phyloP scores from a whole-genome alignment of 2,797 vertebrate species.

The Ctenopoma multispine region DNA sequence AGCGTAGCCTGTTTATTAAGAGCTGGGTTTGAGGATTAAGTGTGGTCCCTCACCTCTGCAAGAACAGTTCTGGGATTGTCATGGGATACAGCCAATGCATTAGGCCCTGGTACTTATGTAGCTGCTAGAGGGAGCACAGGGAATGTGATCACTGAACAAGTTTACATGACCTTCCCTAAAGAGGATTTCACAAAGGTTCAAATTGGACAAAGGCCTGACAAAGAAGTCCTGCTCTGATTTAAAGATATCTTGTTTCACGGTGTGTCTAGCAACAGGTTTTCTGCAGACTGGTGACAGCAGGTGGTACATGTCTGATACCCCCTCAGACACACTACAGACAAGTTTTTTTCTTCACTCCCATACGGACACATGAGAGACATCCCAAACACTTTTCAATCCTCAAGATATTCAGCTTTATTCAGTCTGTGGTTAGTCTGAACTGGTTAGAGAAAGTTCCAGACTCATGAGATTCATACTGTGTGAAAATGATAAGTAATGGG shows the following conservation, averaged over 20 bases:
- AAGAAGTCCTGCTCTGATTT: slow-evolving; percentile 26
- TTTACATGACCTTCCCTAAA: slow-evolving; percentile 42
- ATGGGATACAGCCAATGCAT: slow-evolving; percentile 42
- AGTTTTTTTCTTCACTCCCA: background rate
- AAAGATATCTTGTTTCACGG: slow-evolving; percentile 44
- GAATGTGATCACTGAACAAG: slow-evolving; percentile 34
- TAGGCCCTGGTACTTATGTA: slow-evolving; percentile 43
- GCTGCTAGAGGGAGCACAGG: slow-evolving; percentile 33
- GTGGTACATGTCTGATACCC: slow-evolving; percentile 23
- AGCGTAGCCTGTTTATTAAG: slow-evolving; percentile 64
- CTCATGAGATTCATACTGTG: no score
- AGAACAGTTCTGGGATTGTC: slow-evolving; percentile 58
- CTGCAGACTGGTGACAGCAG: slow-evolving; percentile 15
- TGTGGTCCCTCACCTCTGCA: slow-evolving; percentile 58
- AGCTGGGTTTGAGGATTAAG: slow-evolving; percentile 66
- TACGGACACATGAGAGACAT: background rate
- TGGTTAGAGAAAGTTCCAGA: no score
- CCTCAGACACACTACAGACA: background rate
- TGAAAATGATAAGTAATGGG: no score
- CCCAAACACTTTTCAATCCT: background rate
- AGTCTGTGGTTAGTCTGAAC: no score
- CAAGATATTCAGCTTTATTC: no score
- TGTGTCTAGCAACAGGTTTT: slow-evolving; percentile 24
- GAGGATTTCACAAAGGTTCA: slow-evolving; percentile 39
- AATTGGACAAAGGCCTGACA: slow-evolving; percentile 17